phyloP scores from a whole-genome alignment of 2,797 vertebrate genomes.

The Pempheris klunzingeri region DNA sequence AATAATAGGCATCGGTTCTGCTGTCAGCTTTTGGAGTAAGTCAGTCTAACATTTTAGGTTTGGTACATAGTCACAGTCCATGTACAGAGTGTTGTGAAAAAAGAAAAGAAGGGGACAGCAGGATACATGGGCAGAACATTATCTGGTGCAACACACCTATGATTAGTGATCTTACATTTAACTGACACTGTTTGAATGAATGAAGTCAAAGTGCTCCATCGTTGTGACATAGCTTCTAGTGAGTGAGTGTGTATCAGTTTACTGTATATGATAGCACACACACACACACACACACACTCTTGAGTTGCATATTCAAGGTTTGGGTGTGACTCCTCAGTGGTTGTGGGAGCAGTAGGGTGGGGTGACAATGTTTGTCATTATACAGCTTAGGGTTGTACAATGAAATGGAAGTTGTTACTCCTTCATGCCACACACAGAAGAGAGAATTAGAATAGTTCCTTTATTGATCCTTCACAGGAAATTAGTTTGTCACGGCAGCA shows the following conservation, averaged over 20 bases:
- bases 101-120: not conserved
- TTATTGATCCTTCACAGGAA: too few species aligned
- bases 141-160: not conserved
- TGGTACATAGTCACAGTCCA: not conserved
- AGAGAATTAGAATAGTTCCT: too few species aligned
- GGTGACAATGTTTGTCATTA: too few species aligned
- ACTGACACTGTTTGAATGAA: constrained; percentile 7
- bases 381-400: too few species aligned
- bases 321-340: too few species aligned
- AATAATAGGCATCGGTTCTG: not conserved
- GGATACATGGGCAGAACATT: not conserved
- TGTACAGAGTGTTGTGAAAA: not conserved
- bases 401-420: too few species aligned
- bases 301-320: constrained; percentile 52
- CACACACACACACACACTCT: constrained; percentile 21
- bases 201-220: constrained; percentile 10
- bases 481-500: too few species aligned
- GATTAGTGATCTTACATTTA: not conserved
- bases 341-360: too few species aligned
- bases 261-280: not conserved
- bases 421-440: too few species aligned
- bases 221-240: constrained; percentile 27
- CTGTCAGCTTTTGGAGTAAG: not conserved
- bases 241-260: constrained; percentile 23
- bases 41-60: not conserved